Base-by-base conservation (phyloP, 2,797 vertebrate genomes). In the Fistularia commersonii region DNA sequence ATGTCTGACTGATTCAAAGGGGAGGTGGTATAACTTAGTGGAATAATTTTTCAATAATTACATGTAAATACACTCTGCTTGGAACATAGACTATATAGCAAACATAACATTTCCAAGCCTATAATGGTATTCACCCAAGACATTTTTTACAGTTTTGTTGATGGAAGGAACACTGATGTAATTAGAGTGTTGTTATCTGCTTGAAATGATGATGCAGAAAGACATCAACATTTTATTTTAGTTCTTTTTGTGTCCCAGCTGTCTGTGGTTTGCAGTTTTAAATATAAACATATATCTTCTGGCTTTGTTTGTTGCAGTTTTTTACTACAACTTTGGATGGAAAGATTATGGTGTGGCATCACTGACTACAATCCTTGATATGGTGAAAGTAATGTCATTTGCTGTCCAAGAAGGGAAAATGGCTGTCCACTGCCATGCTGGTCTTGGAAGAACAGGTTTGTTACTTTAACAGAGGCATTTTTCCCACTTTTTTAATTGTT, bases 291-390 rank as follows among this genome's bases (percentile, higher is more conserved):
- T 43, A 14, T 35, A 1, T 36, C 23, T 6, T 48, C 2, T 64
- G 15, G 7, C 11, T 61, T 61, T 65, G 8, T 78, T 12, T 50
- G 0, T 79, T 87, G 74, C 69, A 99, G 97, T 98, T 81, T 99
- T 97, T 82, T 98, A 98, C 87, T 99, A 99, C 85, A 99, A 98
- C 85, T 99, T 99, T 66, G 95, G 95, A 15, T 99, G 97, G 97
- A 99, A 99, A 77, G 97, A 99, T 82, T 99, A 99, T 13, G 96
- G 96, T 4, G 95, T 98, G 56, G 96, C 96, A 0, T 99, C 96
- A 55, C 92, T 98, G 51, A 98, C 94, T 0, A 93, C 95, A 13
- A 93, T 99, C 76, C 91, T 99, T 1, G 97, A 98, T 74, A 99
- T 99, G 97, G 96, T 98, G 12, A 99, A 99, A 71, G 96, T 99